These are phyloP conservation scores for Apamea epomidion DNA, from an alignment of 2,888 invertebrate species.

Conservation along the genomic window DNA sequence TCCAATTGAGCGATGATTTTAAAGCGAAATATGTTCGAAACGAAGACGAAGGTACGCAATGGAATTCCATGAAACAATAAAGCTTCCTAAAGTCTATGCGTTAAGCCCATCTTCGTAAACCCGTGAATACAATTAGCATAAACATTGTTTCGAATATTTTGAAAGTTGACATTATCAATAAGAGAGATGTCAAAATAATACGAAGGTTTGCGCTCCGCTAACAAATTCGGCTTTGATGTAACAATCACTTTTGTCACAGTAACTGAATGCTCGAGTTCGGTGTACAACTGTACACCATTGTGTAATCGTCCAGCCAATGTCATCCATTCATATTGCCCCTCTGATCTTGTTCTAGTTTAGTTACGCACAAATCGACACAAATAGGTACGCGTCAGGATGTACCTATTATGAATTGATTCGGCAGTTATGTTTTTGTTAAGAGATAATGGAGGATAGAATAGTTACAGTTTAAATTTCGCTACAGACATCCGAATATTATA, in stretches of 20 bases:
- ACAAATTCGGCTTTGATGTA: conserved; percentile 78
- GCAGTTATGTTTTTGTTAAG: conserved; percentile 41
- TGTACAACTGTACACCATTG: conserved; percentile 47
- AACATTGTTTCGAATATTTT: conserved; percentile 29
- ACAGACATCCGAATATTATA: not conserved
- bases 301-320: conserved; percentile 64
- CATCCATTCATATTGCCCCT: conserved; percentile 65
- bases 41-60: not conserved
- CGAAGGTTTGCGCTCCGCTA: conserved; percentile 73
- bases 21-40: not conserved
- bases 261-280: conserved; percentile 14
- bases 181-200: conserved; percentile 59
- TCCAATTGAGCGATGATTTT: not conserved
- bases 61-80: conserved; percentile 17
- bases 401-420: conserved; percentile 52
- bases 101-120: conserved; percentile 34
- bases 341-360: conserved; percentile 66
- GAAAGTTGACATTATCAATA: conserved; percentile 43
- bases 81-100: conserved; percentile 20
- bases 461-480: not conserved
- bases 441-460: conserved; percentile 13
- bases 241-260: conserved; percentile 58
- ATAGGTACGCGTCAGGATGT: conserved; percentile 52
- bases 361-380: conserved; percentile 56
- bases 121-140: conserved; percentile 50